Conservation (phyloP, 2,888 invertebrate genomes). For the Automeris io region DNA sequence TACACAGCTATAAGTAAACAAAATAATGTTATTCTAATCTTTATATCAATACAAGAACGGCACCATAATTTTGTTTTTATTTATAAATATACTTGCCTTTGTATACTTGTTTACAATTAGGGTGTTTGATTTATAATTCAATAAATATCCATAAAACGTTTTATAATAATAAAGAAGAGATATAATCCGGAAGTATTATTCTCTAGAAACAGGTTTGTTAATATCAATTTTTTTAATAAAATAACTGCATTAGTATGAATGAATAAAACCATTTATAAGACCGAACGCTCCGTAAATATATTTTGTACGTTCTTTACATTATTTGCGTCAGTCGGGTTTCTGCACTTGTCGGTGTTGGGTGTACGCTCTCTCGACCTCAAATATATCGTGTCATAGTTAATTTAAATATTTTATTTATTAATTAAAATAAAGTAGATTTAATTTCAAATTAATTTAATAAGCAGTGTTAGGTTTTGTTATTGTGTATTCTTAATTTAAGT, state of each 20-base stretch:
- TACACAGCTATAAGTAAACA: too few relatives aligned
- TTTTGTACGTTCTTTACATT: constrained; percentile 44
- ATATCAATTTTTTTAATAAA: constrained; percentile 9
- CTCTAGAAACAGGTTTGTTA: too few relatives aligned
- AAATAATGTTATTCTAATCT: too few relatives aligned
- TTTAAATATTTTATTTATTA: constrained; percentile 33
- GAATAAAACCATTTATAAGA: constrained; percentile 34
- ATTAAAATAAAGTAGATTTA: constrained; percentile 30
- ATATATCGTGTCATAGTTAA: constrained; percentile 54
- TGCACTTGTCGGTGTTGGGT: constrained; percentile 58
- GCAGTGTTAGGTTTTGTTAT: constrained; percentile 31
- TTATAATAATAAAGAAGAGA: too few relatives aligned
- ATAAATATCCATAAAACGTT: too few relatives aligned
- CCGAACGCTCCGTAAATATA: constrained; percentile 39
- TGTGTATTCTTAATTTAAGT: constrained; percentile 43
- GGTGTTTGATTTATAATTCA: too few relatives aligned
- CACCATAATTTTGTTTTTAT: too few relatives aligned
- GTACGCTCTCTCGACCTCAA: constrained; percentile 50
- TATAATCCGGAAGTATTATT: too few relatives aligned
- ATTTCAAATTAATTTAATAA: constrained; percentile 21
- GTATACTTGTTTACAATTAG: too few relatives aligned
- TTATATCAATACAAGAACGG: too few relatives aligned
- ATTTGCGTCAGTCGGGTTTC: constrained; percentile 69
- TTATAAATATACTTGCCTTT: too few relatives aligned
- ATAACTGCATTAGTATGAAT: constrained; percentile 19